A percentile compares a stretch with the other conserved stretches of the same genome.
Conservation (phyloP, 2,797 vertebrate species). For the Crenichthys baileyi region DNA sequence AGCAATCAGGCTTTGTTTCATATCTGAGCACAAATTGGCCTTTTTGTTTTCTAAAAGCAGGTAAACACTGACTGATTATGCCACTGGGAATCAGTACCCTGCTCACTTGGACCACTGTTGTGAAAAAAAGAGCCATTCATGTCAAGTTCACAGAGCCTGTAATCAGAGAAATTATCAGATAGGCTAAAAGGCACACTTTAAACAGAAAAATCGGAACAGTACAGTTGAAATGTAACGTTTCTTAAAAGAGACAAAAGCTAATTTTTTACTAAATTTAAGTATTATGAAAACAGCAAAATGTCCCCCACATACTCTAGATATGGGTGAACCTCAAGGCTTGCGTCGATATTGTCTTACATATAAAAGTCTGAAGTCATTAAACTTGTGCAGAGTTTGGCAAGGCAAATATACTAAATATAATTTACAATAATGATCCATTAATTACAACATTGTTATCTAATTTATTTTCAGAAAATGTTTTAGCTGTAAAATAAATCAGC, state of each 20-base stretch:
- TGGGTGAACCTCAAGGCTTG: conserved; percentile 16
- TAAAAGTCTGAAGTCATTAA: conserved; percentile 30
- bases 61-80: conserved; percentile 34
- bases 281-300: neutral
- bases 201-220: neutral
- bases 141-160: conserved; percentile 13
- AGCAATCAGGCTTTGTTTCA: conserved; percentile 13
- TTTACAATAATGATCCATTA: neutral
- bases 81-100: conserved; percentile 9
- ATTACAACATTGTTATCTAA: neutral
- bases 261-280: neutral
- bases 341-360: conserved; percentile 11
- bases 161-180: conserved; percentile 29
- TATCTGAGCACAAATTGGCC: conserved; percentile 9
- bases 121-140: conserved; percentile 9
- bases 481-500: neutral
- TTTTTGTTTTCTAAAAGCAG: conserved; percentile 18
- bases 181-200: conserved; percentile 12
- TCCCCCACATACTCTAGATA: neutral
- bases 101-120: conserved; percentile 23
- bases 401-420: conserved; percentile 8
- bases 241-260: neutral
- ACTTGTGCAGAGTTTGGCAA: conserved; percentile 10
- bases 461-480: neutral
- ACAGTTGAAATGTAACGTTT: conserved; percentile 5